Conservation (phyloP, 2,113 vertebrate species). For the Psammodynastes pulverulentus region DNA sequence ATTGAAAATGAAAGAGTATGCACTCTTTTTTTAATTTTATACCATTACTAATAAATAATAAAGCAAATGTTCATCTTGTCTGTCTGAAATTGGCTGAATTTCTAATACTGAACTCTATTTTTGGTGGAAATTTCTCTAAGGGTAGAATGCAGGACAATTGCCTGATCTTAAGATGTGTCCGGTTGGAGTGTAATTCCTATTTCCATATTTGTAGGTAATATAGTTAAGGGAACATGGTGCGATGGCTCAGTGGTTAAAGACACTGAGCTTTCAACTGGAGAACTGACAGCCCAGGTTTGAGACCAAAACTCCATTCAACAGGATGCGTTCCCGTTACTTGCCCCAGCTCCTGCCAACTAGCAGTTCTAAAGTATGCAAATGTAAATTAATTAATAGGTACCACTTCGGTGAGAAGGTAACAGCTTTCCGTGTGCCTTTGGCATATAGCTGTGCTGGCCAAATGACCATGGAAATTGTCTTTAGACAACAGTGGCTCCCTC, state of each 20-base stretch:
- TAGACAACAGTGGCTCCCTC: too few relatives aligned
- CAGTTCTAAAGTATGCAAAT: background rate
- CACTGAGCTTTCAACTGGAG: background rate
- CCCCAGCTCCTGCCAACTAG: background rate
- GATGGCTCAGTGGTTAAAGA: background rate
- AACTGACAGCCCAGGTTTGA: background rate
- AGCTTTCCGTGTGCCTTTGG: background rate
- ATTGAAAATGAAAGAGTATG: background rate
- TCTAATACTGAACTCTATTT: background rate
- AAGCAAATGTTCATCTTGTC: background rate
- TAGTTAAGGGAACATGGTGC: background rate
- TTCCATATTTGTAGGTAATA: background rate
- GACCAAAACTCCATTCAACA: background rate
- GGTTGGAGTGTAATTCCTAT: background rate
- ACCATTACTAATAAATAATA: background rate
- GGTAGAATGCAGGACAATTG: background rate
- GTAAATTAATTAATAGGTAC: background rate
- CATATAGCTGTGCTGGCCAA: background rate
- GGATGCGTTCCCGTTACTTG: background rate
- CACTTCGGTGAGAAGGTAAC: background rate
- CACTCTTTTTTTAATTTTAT: background rate
- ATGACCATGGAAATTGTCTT: background rate
- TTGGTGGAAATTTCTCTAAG: background rate
- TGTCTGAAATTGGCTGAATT: background rate
- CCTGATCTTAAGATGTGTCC: background rate